Base-by-base conservation (phyloP, 2,797 vertebrate genomes). In the Echiichthys vipera region DNA sequence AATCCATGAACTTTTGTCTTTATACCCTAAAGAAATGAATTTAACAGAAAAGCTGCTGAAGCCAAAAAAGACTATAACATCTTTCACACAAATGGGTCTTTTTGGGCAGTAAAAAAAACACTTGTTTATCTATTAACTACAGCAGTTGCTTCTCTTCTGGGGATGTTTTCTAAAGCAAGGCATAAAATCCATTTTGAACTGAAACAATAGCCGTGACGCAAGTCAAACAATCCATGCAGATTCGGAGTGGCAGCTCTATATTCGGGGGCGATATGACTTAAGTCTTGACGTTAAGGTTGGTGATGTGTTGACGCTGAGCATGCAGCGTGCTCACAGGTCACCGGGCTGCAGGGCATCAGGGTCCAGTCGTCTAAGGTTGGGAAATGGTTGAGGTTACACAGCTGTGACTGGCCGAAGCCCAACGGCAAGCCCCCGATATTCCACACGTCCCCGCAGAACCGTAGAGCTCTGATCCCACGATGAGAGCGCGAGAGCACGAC, bases 351-450 rank as follows among this genome's bases (percentile, higher is more conserved):
- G 73, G 80, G 74, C 72, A 42, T 27, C 3, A 63, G 0, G 50
- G 63, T n/a, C 72, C 81, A 80, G 85, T 87, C 80, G 64, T 30
- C 20, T 62, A 69, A 42, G 80, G 70, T 84, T 82, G 82, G 73
- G 50, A 82, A 49, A 77, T 27, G 61, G 81, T 55, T 77, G 83
- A 89, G 78, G 86, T 84, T 89, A 81, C 83, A 22, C 81, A 84
- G 81, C 87, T 86, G 77, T 89, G 91, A 90, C 84, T 78, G 89
- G 82, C 80, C 8, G 55, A 5, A 55, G 79, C 82, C 84, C 73
- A 0, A 32, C 61, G 74, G 84, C 15, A 39, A 18, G 45, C 61
- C 78, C 54, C 53, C 20, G 24, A 34, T 75, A 71, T 36, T 74
- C 78, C 72, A 74, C 78, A 72, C 59, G 25, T 81, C 66, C 73